A percentile compares a stretch with the other conserved stretches of the same genome.
phyloP scores from a whole-genome alignment of 35 echinoderm and acorn worm species.

The Heliocidaris erythrogramma region DNA sequence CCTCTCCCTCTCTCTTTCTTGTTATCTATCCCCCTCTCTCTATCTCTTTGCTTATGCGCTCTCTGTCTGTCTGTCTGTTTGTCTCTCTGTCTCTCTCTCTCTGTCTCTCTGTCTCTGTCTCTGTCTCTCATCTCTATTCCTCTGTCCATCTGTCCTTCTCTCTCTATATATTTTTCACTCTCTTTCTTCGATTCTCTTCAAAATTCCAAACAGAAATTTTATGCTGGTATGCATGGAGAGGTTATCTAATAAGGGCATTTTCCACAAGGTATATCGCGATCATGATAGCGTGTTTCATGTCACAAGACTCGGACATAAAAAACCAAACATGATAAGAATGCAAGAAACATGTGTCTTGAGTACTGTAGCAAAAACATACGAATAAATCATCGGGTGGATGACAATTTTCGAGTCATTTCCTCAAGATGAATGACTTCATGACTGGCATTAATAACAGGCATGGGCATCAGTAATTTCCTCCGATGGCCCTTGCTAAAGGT shows the following conservation, averaged over 20 bases:
- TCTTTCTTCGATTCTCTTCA: neutral
- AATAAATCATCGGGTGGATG: neutral
- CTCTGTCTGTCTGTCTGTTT: no score
- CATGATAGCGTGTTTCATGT: neutral
- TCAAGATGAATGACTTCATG: neutral
- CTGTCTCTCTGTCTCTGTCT: no score
- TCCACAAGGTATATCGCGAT: neutral
- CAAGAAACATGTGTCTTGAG: neutral
- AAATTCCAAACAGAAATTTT: neutral
- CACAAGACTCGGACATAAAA: neutral
- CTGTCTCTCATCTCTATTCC: neutral
- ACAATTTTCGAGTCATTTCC: neutral
- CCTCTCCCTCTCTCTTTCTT: no score
- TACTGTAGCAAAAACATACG: neutral
- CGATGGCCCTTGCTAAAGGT: neutral
- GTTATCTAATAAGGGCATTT: neutral
- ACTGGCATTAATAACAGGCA: neutral
- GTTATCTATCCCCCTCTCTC: no score
- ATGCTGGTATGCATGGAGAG: neutral
- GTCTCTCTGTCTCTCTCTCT: no score
- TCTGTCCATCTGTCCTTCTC: neutral
- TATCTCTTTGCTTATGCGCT: no score
- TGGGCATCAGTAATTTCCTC: neutral
- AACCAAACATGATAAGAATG: neutral
- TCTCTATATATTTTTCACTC: neutral